Base-by-base conservation (phyloP, 1,140 invertebrate genomes). In the Cydia strobilella region DNA sequence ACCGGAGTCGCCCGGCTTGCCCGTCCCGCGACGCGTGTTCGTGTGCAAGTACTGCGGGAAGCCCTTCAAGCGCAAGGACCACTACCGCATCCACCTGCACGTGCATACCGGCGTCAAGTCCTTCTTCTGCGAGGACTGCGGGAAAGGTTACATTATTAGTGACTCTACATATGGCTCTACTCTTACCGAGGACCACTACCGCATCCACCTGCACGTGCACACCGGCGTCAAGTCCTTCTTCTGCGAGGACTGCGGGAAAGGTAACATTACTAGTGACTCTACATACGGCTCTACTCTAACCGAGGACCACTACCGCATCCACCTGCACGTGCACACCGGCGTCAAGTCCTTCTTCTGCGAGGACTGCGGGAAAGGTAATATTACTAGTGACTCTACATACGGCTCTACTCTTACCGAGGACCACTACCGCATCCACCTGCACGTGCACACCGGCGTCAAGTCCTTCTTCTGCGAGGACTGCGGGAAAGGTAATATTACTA, bases 91-190 rank as follows among this genome's bases (percentile, higher is more conserved):
- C 81, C 97, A 98, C 79, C 93, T 96, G 80, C 93, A 96, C 13
- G 96, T 96, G 85, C 97, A 97, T 83, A 96, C 95, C 1, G 96
- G 96, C 0, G 94, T 96, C 79, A 97, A 97, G 84, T 95, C 96
- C 0, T 97, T 95, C 84, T 90, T 94, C 65, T 98, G 97, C 80
- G 95, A 96, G 84, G 94, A 96, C 15, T 98, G 89, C 66, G 84
- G 85, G 73, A 92, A 91, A 85, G 90, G 90, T 90, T 73, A 13
- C 54, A 2, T 48, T 3, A 20, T 23, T 45, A 72, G 13, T 35
- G 39, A 18, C 15, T 42, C n/a, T 23, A 69, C 25, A 71, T 35
- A 35, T 39, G 35, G 4, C 35, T 39, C 6, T 31, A 31, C 31
- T 27, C 27, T 2, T 27, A 27, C 4, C 69, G 90, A 90, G 12